Conservation (phyloP, 2,797 vertebrate species). For the Atherinosoma microstoma region DNA sequence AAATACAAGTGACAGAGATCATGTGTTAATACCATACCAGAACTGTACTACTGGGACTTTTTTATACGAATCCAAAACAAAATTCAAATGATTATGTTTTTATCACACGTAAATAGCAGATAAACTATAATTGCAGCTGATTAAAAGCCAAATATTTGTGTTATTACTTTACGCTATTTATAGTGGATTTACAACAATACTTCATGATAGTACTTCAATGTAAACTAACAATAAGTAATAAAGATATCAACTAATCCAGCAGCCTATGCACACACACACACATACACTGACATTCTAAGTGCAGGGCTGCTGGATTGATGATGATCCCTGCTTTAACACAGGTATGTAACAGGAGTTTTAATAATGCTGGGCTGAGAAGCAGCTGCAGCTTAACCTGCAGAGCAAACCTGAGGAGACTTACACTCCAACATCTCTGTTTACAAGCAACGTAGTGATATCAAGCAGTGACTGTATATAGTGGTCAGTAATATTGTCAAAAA, state of each 20-base stretch:
- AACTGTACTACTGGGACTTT: conserved; percentile 18
- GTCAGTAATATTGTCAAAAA: background rate
- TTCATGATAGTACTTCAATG: background rate
- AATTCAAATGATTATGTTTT: conserved; percentile 5
- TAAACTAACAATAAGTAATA: background rate
- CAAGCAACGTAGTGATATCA: background rate
- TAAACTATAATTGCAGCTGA: background rate
- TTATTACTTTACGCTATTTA: background rate
- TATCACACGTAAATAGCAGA: background rate
- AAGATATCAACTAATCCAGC: background rate
- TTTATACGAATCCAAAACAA: conserved; percentile 22
- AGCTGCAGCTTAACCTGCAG: conserved; percentile 6
- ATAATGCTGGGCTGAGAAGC: background rate
- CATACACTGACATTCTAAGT: background rate
- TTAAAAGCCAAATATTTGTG: background rate
- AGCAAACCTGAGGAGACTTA: background rate
- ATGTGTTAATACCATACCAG: conserved; percentile 41
- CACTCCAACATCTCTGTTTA: background rate
- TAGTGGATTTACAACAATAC: background rate
- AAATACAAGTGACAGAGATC: conserved; percentile 37
- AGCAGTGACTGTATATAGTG: background rate
- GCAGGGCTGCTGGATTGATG: background rate
- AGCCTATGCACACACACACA: background rate
- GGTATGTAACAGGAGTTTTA: background rate
- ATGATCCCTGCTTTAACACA: background rate